Evolutionary conservation across 1,140 invertebrate species (phyloP).

Genomic region (Macrocentrus cingulum): DNA sequence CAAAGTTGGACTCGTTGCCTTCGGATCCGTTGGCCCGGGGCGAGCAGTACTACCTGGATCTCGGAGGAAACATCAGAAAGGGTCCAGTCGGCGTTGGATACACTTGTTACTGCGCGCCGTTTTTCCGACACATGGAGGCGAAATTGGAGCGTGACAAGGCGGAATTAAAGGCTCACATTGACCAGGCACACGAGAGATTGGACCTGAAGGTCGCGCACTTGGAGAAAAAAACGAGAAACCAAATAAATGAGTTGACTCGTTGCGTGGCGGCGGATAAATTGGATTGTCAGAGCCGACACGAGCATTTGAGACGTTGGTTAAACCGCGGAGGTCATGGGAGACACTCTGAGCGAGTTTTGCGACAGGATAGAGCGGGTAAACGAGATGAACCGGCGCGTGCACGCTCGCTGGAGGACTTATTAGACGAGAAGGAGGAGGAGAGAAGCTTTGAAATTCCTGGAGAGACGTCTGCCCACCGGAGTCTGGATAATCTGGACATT

Average conservation of each 20-base stretch:
- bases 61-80: conserved; percentile 95
- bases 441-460: conserved; percentile 43
- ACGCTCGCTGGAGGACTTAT: conserved; percentile 47
- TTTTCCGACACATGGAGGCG: conserved; percentile 85
- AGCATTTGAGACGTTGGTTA: conserved; percentile 71
- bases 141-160: conserved; percentile 82
- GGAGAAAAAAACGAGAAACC: conserved; percentile 75
- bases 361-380: conserved; percentile 32
- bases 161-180: conserved; percentile 81
- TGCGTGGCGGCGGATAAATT: conserved; percentile 67
- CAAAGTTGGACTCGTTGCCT: conserved; percentile 81
- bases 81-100: conserved; percentile 88
- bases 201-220: conserved; percentile 80
- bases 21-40: conserved; percentile 82
- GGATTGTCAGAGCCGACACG: conserved; percentile 66
- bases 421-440: conserved; percentile 52
- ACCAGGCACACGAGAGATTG: conserved; percentile 76
- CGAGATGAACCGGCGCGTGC: conserved; percentile 33
- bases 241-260: conserved; percentile 71
- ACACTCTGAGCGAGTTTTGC: conserved; percentile 61
- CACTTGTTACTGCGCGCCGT: conserved; percentile 79
- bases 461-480: conserved; percentile 44
- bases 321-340: conserved; percentile 63
- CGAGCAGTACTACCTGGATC: conserved; percentile 91
- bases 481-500: conserved; percentile 63